Percentiles rank a stretch among this genome's conserved stretches.
phyloP scores from a whole-genome alignment of 2,888 invertebrate species.

The Dorcus hopei region DNA sequence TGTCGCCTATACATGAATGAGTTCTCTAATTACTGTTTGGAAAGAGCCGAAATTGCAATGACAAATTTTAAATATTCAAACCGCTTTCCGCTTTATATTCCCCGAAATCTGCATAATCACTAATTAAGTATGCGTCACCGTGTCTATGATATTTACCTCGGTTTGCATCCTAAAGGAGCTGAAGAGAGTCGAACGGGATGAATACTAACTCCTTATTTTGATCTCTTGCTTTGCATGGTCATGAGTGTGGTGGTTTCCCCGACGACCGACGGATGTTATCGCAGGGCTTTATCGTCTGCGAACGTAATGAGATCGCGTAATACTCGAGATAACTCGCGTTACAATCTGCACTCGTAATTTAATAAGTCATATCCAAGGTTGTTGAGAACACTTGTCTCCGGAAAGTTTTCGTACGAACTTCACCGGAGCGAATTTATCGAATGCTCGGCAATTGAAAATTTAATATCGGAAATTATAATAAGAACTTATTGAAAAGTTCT shows the following conservation, averaged over 20 bases:
- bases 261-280: neutral
- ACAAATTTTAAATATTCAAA: neutral
- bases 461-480: neutral
- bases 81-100: conserved; percentile 7
- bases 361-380: neutral
- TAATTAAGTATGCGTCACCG: conserved; percentile 14
- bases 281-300: neutral
- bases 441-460: neutral
- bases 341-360: too few relatives aligned
- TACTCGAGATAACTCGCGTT: too few relatives aligned
- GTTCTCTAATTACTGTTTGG: too few relatives aligned
- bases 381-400: neutral
- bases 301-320: too few relatives aligned
- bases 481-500: neutral
- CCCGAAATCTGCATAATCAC: conserved; percentile 13
- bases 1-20: too few relatives aligned
- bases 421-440: neutral
- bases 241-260: conserved; percentile 3
- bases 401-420: neutral
- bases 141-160: conserved; percentile 15
- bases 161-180: conserved; percentile 9
- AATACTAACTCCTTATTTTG: neutral
- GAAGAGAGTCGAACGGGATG: neutral
- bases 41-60: too few relatives aligned
- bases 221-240: too few relatives aligned